Base-by-base conservation (phyloP, 2,113 vertebrate genomes). In the Calyptomena viridis region DNA sequence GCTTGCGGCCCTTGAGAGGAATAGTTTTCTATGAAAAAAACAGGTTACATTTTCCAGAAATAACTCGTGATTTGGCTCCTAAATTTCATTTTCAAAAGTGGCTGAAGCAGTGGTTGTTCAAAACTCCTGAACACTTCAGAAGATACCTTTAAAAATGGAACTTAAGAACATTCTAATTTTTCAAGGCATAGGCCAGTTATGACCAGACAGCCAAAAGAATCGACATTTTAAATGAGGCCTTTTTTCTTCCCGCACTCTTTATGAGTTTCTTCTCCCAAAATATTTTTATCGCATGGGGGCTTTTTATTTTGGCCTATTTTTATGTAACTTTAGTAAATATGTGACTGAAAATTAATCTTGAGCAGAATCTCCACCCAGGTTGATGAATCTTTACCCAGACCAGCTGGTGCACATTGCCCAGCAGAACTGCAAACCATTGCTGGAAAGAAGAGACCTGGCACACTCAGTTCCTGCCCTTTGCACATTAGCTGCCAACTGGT, bases 251-350 rank as follows among this genome's bases (percentile, higher is more conserved):
- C 1, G 0, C 28, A 22, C 12, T 6, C 3, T 27, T 77, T 27
- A 12, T 10, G 6, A 82, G 18, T 66, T 83, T 27, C 25, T 76
- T n/a, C 31, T 53, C 16, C 24, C 30, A 42, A 66, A 63, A 55
- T 23, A 22, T 3, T 21, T 6, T 27, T 4, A 6, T 11, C 12
- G 2, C 58, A 25, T 13, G 14, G 15, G 10, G 11, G 12, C 15
- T 33, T 53, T 84, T 52, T 27, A 13, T 68, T 87, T 80, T 53
- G 18, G 3, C 25, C 9, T 21, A 18, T 39, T 73, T 79, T 89
- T 35, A 14, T 1, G 0, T n/a, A 46, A 23, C n/a, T 46, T 49
- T 50, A 55, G 69, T 18, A 69, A 88, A 35, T 1, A 1, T 0
- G 0, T 63, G 39, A 28, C 55, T 71, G 50, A 28, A 63, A 77